These are phyloP conservation scores for Canis aureus DNA, from an alignment of 2,113 vertebrate genomes.

Conservation along the genomic window DNA sequence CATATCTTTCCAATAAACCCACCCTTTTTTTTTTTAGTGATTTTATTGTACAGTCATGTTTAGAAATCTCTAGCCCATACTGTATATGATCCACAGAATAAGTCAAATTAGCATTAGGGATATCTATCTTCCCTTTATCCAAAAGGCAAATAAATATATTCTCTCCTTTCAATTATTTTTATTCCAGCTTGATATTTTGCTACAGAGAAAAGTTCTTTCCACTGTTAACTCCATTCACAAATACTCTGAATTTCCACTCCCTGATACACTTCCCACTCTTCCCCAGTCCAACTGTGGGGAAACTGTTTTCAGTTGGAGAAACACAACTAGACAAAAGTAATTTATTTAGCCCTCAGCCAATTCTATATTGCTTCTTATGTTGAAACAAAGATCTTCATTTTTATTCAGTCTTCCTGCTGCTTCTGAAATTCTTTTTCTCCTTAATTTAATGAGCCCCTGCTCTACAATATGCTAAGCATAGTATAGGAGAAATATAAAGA, in stretches of 20 bases:
- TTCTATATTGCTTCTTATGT: background rate
- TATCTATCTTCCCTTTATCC: background rate
- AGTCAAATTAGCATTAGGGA: background rate
- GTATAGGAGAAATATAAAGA: background rate
- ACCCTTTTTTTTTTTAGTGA: background rate
- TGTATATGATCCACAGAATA: background rate
- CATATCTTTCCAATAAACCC: background rate
- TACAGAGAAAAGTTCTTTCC: background rate
- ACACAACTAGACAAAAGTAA: background rate
- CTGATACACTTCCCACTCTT: background rate
- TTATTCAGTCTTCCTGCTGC: background rate
- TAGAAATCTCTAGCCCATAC: background rate
- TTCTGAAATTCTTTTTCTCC: background rate
- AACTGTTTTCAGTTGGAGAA: background rate
- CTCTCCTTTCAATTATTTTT: background rate
- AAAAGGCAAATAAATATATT: slow-evolving; percentile 22
- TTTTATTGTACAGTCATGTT: background rate
- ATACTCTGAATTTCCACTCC: background rate
- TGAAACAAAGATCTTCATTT: slow-evolving; percentile 29
- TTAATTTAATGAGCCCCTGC: background rate
- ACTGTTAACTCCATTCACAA: background rate
- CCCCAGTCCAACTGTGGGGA: background rate
- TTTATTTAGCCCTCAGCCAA: background rate
- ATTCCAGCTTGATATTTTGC: background rate
- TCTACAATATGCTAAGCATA: background rate